phyloP scores from a whole-genome alignment of 2,113 vertebrate genomes.

The Tympanuchus pallidicinctus region DNA sequence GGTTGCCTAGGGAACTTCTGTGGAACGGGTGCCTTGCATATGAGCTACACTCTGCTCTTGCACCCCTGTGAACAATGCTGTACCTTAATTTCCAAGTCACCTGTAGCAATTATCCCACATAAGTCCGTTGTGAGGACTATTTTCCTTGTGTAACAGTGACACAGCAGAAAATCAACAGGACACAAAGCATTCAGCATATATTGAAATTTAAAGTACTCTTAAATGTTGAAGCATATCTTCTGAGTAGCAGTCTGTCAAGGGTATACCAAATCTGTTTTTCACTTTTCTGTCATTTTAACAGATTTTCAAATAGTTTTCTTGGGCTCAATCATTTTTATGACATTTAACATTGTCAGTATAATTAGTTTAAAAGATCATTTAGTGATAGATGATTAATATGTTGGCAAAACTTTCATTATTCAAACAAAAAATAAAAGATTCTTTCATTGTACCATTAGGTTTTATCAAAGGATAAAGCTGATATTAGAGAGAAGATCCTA shows the following conservation, averaged over 20 bases:
- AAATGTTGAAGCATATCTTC: not conserved
- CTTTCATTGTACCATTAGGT: not conserved
- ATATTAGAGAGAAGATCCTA: not conserved
- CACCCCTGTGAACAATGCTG: too few relatives aligned
- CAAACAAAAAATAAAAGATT: not conserved
- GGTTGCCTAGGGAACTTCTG: too few relatives aligned
- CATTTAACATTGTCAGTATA: not conserved
- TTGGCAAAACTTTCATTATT: not conserved
- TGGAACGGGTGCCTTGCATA: too few relatives aligned
- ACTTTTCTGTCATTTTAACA: not conserved
- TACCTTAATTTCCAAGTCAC: too few relatives aligned
- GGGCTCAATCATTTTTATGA: not conserved
- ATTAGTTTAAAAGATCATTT: not conserved
- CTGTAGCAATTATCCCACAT: not conserved
- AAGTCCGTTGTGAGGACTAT: not conserved
- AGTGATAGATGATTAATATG: not conserved
- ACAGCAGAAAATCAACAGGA: not conserved
- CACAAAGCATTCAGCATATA: not conserved
- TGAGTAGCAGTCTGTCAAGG: not conserved
- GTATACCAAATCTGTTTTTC: not conserved
- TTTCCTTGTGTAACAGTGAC: not conserved
- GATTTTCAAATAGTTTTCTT: not conserved
- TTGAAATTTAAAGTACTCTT: not conserved
- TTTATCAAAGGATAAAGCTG: not conserved
- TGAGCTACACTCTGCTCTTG: too few relatives aligned